Conservation (phyloP, 2,113 vertebrate species). For the Rallus limicola region DNA sequence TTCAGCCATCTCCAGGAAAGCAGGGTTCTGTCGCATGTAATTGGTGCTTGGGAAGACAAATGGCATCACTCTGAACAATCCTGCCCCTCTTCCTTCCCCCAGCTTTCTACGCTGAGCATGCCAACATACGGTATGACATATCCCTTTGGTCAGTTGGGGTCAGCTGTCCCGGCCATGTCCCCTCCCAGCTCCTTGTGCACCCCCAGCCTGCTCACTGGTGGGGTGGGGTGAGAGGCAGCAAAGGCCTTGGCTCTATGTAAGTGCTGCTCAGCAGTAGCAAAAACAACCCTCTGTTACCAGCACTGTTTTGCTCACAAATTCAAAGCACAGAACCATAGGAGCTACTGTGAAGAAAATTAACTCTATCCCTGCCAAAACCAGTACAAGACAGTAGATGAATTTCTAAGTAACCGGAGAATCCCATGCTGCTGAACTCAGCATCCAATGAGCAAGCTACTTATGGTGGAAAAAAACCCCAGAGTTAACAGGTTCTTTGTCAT, state of each 20-base stretch:
- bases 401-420: background rate
- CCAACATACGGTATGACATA: background rate
- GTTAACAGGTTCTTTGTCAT: background rate
- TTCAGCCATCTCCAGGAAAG: background rate
- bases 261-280: background rate
- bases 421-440: background rate
- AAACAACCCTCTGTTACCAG: background rate
- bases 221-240: background rate
- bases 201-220: fast-evolving
- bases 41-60: background rate
- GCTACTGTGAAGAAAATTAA: background rate
- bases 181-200: background rate
- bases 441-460: background rate
- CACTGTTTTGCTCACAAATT: background rate
- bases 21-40: fast-evolving
- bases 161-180: background rate
- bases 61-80: fast-evolving
- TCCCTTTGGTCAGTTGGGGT: background rate
- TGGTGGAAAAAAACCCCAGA: background rate
- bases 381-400: background rate
- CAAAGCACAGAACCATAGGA: background rate
- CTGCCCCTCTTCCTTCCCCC: background rate
- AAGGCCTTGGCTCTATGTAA: background rate
- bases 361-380: background rate
- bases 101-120: background rate